phyloP scores from a whole-genome alignment of 2,113 vertebrate genomes.

The Zosterops pallidus region DNA sequence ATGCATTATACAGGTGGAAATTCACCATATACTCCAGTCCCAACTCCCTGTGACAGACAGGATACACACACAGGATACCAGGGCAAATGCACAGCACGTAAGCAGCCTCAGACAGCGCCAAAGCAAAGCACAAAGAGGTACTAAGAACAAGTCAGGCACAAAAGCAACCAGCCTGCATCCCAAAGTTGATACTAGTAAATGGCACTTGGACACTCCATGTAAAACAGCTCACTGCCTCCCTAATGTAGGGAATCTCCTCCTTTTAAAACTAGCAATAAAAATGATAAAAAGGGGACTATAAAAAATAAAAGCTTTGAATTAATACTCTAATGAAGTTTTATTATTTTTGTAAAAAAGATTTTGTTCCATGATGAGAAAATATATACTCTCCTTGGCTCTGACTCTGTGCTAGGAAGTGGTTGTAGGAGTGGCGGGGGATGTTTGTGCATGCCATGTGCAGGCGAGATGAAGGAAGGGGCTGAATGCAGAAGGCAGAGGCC shows the following conservation, averaged over 20 bases:
- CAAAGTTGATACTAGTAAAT: constrained; percentile 58
- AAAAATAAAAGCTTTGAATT: constrained; percentile 63
- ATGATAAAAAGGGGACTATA: constrained; percentile 58
- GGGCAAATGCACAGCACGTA: background rate
- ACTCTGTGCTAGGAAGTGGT: background rate
- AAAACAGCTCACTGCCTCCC: constrained; percentile 53
- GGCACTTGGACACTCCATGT: constrained; percentile 41
- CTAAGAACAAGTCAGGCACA: background rate
- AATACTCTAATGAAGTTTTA: constrained; percentile 72
- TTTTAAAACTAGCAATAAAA: constrained; percentile 67
- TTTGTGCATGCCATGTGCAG: background rate
- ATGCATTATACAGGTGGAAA: background rate
- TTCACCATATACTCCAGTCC: background rate
- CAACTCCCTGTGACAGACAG: background rate
- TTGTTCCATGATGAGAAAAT: constrained; percentile 59
- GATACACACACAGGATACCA: background rate
- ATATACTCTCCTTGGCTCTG: constrained; percentile 49
- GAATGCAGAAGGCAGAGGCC: background rate
- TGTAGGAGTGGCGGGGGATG: background rate
- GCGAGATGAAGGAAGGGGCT: background rate
- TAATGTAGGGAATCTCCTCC: constrained; percentile 61
- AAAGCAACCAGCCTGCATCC: constrained; percentile 10
- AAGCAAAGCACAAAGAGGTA: background rate
- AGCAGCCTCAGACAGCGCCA: background rate
- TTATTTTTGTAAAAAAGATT: constrained; percentile 67